Percentiles rank a stretch among this genome's conserved stretches.
Evolutionary conservation across 2,113 vertebrate species (phyloP).

Genomic region (Globicephala melas): DNA sequence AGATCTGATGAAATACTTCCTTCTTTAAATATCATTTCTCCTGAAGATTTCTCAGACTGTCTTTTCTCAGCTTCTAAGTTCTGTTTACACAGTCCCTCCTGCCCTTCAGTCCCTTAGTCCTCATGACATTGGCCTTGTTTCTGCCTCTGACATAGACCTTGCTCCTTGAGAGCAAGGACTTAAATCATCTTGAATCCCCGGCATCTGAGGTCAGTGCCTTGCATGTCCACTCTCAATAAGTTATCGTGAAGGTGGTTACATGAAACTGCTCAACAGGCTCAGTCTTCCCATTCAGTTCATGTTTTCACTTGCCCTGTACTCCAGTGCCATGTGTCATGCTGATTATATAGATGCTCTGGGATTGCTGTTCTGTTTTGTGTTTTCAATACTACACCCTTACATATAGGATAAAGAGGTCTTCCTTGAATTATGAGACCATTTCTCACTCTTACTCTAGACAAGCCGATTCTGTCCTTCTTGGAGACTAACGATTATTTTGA

Average conservation of each 20-base stretch:
- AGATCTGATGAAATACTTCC: background rate
- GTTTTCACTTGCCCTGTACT: background rate
- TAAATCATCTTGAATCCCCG: background rate
- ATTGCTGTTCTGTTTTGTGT: background rate
- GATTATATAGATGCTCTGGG: background rate
- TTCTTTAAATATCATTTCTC: background rate
- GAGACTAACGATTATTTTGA: background rate
- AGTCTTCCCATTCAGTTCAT: background rate
- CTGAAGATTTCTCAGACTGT: background rate
- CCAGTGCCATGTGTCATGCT: background rate
- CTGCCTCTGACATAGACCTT: background rate
- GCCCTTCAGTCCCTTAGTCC: background rate
- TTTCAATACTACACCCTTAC: background rate
- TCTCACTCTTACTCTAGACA: background rate
- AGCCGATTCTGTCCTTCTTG: background rate
- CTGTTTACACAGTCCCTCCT: background rate
- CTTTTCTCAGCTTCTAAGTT: background rate
- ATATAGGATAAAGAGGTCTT: background rate
- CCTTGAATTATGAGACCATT: background rate
- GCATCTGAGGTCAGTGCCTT: background rate
- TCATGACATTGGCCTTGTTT: background rate
- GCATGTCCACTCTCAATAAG: background rate
- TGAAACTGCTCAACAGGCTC: background rate
- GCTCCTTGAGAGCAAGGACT: background rate
- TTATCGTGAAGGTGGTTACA: background rate